Percentiles rank a stretch among this genome's conserved stretches.
Evolutionary conservation across 1,140 invertebrate genomes (phyloP).

Genomic region (Sinonovacula constricta): DNA sequence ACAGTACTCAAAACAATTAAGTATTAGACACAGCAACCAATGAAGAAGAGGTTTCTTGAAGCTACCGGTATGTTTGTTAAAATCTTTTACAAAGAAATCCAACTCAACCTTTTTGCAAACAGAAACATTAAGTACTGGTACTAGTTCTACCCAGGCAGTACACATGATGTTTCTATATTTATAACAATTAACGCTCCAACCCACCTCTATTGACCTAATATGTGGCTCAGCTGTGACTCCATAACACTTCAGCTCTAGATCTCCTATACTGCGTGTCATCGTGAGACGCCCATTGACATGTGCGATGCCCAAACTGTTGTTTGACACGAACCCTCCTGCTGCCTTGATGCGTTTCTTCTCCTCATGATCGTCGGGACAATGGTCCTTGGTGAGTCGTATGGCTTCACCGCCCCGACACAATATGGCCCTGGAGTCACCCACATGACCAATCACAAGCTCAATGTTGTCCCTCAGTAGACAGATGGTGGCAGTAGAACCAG

Average conservation of each 20-base stretch:
- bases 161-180: too few relatives aligned
- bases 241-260: slow-evolving; percentile 81
- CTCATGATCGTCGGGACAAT: slow-evolving; percentile 77
- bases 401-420: slow-evolving; percentile 80
- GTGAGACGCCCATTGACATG: slow-evolving; percentile 80
- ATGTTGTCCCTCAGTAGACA: slow-evolving; percentile 79
- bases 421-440: slow-evolving; percentile 81
- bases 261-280: slow-evolving; percentile 83
- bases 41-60: too few relatives aligned
- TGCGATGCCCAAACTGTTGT: slow-evolving; percentile 78
- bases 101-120: too few relatives aligned
- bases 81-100: too few relatives aligned
- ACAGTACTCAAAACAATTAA: too few relatives aligned
- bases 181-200: too few relatives aligned
- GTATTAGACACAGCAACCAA: too few relatives aligned
- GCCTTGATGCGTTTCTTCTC: slow-evolving; percentile 65
- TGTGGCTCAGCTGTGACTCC: slow-evolving; percentile 81
- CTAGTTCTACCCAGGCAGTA: too few relatives aligned
- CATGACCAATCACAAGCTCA: slow-evolving; percentile 80
- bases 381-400: slow-evolving; percentile 80
- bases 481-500: slow-evolving; percentile 82
- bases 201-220: slow-evolving; percentile 77
- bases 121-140: too few relatives aligned
- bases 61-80: too few relatives aligned
- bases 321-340: slow-evolving; percentile 69